These are phyloP conservation scores for Notospermus geniculatus DNA, from an alignment of 1,140 invertebrate genomes.

Conservation along the genomic window DNA sequence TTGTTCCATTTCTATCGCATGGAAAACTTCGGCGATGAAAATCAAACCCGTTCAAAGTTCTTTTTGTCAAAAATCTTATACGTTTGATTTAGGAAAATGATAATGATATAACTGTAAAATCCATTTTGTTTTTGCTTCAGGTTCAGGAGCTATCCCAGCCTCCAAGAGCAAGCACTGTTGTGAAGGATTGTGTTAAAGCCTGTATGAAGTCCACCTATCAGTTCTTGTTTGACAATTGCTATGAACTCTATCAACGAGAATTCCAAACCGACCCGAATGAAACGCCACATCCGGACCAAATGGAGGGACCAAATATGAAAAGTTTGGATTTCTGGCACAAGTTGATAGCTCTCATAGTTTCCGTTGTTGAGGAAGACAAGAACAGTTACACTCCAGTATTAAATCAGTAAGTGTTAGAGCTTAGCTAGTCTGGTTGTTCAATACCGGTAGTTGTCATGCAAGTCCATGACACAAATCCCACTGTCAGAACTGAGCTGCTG, in stretches of 20 bases:
- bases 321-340: conserved; percentile 99
- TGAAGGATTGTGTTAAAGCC: conserved; percentile 98
- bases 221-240: conserved; percentile 97
- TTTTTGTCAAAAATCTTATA: too few relatives aligned
- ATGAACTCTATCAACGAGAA: conserved; percentile 89
- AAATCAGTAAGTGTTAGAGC: conserved; percentile 76
- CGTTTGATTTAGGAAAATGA: too few relatives aligned
- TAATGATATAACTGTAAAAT: too few relatives aligned
- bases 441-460: too few relatives aligned
- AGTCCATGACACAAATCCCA: too few relatives aligned
- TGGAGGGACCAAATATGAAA: conserved; percentile 40
- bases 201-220: conserved; percentile 97
- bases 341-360: conserved; percentile 93
- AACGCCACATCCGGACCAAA: conserved; percentile 31
- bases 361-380: conserved; percentile 97
- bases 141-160: conserved; percentile 98
- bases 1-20: too few relatives aligned
- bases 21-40: too few relatives aligned
- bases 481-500: too few relatives aligned
- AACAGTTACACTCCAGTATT: conserved; percentile 98
- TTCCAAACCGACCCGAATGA: conserved; percentile 69
- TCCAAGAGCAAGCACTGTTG: conserved; percentile 93
- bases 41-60: too few relatives aligned
- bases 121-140: conserved; percentile 56
- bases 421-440: too few relatives aligned